Evolutionary conservation across 2,113 vertebrate genomes (phyloP).

Genomic region (Microtus oregoni): DNA sequence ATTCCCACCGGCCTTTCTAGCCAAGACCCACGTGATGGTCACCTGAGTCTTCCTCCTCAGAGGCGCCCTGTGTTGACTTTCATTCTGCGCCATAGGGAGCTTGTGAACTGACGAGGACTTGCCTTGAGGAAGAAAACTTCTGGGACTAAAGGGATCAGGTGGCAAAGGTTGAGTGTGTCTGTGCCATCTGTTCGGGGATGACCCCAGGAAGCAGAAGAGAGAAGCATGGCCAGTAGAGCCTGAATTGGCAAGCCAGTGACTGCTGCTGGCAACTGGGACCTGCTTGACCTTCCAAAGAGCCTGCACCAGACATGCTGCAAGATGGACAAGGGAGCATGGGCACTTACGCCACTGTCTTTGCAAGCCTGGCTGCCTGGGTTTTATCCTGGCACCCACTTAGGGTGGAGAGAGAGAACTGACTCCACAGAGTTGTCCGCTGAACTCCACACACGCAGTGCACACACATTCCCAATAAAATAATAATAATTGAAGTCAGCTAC

Average conservation of each 20-base stretch:
- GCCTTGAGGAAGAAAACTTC: not conserved
- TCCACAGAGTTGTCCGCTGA: not conserved
- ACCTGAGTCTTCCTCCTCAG: not conserved
- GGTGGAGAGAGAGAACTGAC: not conserved
- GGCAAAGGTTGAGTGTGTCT: not conserved
- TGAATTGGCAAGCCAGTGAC: not conserved
- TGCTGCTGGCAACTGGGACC: no score
- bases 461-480: not conserved
- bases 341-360: not conserved
- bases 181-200: not conserved
- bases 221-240: rapidly evolving
- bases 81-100: not conserved
- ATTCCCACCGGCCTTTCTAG: not conserved
- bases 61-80: not conserved
- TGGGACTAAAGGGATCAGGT: not conserved
- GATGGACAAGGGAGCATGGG: not conserved
- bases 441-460: not conserved
- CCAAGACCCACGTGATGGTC: not conserved
- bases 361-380: not conserved
- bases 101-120: not conserved
- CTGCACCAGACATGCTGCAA: not conserved
- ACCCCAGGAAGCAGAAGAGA: not conserved
- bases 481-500: not conserved
- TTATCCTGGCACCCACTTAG: no score
- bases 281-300: not conserved